Percentiles rank a stretch among this genome's conserved stretches.
Evolutionary conservation across 2,113 vertebrate genomes (phyloP).

Genomic region (Asarcornis scutulata): DNA sequence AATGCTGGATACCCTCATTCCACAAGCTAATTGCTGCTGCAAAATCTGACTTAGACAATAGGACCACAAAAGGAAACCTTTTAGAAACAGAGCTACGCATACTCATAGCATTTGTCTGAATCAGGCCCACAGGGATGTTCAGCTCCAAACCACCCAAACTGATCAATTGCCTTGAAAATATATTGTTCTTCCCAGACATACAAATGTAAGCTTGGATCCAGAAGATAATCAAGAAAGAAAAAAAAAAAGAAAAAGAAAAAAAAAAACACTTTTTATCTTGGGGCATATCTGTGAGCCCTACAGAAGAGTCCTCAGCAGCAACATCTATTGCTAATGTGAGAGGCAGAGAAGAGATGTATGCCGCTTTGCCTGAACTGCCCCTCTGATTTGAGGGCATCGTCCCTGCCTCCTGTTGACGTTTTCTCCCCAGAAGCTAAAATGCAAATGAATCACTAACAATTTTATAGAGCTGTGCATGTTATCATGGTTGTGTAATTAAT

Average conservation of each 20-base stretch:
- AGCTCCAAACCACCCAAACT: not conserved
- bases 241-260: not conserved
- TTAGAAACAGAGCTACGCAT: not conserved
- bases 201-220: not conserved
- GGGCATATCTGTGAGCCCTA: not conserved
- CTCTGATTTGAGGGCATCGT: not conserved
- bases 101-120: not conserved
- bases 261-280: not conserved
- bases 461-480: not conserved
- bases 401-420: not conserved
- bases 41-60: not conserved
- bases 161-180: not conserved
- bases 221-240: not conserved
- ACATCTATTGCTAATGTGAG: not conserved
- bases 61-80: not conserved
- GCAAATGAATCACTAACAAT: conserved; percentile 61
- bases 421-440: conserved; percentile 47
- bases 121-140: not conserved
- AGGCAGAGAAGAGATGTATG: not conserved
- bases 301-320: not conserved
- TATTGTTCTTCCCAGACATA: not conserved
- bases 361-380: not conserved
- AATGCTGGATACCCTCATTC: not conserved
- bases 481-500: conserved; percentile 53
- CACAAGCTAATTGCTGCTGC: not conserved